Conservation (phyloP, 2,888 invertebrate genomes). For the Oligia latruncula region DNA sequence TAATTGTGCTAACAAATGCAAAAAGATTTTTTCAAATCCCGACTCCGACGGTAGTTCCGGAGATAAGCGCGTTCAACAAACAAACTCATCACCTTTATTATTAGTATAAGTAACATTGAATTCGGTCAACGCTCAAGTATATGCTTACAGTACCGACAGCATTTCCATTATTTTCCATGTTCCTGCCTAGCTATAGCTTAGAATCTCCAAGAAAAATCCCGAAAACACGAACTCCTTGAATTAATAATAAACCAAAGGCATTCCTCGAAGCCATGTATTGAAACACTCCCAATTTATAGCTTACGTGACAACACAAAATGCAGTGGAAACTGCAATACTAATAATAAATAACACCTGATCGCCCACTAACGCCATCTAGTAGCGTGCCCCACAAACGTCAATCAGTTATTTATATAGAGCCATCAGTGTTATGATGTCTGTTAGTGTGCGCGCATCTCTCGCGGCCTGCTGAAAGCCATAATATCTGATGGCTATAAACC, state of each 20-base stretch:
- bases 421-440: constrained; percentile 61
- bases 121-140: background rate
- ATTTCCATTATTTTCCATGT: background rate
- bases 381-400: constrained; percentile 29
- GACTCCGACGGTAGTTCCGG: background rate
- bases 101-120: background rate
- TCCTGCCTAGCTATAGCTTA: background rate
- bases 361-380: constrained; percentile 55
- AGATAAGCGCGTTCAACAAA: background rate
- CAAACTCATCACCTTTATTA: background rate
- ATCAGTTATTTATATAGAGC: constrained; percentile 55
- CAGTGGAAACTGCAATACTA: constrained; percentile 48
- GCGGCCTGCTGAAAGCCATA: constrained; percentile 73
- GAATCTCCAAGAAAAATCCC: constrained; percentile 9
- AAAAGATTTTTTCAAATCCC: background rate
- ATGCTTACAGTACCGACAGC: background rate
- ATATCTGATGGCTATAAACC: constrained; percentile 79
- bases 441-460: constrained; percentile 57
- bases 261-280: constrained; percentile 44
- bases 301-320: constrained; percentile 52
- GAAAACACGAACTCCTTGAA: constrained; percentile 42
- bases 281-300: constrained; percentile 46
- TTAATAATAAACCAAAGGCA: constrained; percentile 38
- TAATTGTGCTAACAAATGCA: background rate
- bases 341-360: constrained; percentile 33